Percentiles rank a stretch among this genome's conserved stretches.
Evolutionary conservation across 2,888 invertebrate species (phyloP).

Genomic region (Orthosia incerta): DNA sequence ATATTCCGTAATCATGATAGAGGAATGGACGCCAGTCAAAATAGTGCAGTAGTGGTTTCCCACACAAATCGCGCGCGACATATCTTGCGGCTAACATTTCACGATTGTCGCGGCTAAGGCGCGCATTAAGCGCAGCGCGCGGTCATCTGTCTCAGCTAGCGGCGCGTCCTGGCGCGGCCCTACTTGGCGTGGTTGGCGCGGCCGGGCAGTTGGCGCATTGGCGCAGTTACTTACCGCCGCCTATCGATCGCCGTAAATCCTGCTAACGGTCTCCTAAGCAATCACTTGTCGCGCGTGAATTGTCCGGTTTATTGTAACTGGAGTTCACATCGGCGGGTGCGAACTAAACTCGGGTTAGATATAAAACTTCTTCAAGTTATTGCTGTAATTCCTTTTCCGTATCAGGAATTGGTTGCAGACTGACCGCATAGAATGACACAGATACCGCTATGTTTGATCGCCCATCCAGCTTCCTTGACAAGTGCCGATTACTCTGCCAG

Average conservation of each 20-base stretch:
- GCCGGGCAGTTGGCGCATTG: conserved; percentile 29
- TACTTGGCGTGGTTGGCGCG: conserved; percentile 9
- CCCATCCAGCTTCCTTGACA: not conserved
- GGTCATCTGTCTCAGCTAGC: conserved; percentile 71
- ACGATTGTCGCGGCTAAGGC: conserved; percentile 65
- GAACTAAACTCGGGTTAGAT: conserved; percentile 10
- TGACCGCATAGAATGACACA: conserved; percentile 1
- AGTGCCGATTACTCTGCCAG: conserved; percentile 13
- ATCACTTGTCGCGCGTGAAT: conserved; percentile 71
- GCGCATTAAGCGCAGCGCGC: conserved; percentile 68
- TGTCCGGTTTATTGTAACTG: conserved; percentile 71
- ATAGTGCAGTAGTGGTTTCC: conserved; percentile 63
- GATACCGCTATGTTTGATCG: conserved; percentile 15
- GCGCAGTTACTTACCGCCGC: conserved; percentile 69
- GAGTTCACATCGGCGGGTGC: conserved; percentile 43
- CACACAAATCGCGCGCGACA: conserved; percentile 70
- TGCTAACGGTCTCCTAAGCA: conserved; percentile 71
- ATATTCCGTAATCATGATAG: not conserved
- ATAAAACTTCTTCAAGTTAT: conserved; percentile 28
- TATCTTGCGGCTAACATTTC: conserved; percentile 65
- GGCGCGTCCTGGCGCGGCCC: conserved; percentile 38
- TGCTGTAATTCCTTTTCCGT: conserved; percentile 33
- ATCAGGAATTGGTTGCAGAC: conserved; percentile 13
- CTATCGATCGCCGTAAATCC: conserved; percentile 77
- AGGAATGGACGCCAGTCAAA: conserved; percentile 24